phyloP scores from a whole-genome alignment of 2,888 invertebrate species.

The Lepidocyrtinus sp. region DNA sequence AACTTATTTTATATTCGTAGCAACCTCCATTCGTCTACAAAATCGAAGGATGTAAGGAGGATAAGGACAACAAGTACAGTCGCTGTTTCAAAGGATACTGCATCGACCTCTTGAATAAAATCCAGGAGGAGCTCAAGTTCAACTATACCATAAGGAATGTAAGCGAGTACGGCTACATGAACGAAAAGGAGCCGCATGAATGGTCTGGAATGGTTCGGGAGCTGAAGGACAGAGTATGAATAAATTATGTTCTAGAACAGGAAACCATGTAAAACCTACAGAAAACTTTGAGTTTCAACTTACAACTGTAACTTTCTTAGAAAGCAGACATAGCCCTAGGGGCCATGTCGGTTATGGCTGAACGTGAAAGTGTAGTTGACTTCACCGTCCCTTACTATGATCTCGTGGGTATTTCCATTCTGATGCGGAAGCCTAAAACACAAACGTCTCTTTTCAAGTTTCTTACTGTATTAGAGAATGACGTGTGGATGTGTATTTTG shows the following conservation, averaged over 20 bases:
- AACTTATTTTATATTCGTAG: no score
- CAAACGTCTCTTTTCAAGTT: conserved; percentile 97
- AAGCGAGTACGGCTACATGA: conserved; percentile 90
- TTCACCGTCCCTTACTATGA: conserved; percentile 99
- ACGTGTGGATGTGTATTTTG: conserved; percentile 97
- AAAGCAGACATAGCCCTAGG: conserved; percentile 94
- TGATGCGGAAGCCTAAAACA: conserved; percentile 92
- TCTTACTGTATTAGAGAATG: conserved; percentile 93
- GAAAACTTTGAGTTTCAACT: no score
- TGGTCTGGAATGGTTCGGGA: conserved; percentile 91
- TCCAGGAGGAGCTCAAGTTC: conserved; percentile 87
- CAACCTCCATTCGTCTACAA: conserved; percentile 88
- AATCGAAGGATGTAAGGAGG: conserved; percentile 73
- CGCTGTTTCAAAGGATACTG: conserved; percentile 83
- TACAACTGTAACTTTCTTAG: conserved; percentile 70
- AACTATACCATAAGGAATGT: conserved; percentile 84
- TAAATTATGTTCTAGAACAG: no score
- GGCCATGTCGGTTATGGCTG: conserved; percentile 95
- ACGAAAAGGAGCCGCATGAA: conserved; percentile 80
- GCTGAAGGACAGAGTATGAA: conserved; percentile 80
- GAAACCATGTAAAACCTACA: no score
- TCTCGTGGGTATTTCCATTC: conserved; percentile 95
- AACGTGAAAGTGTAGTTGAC: conserved; percentile 94
- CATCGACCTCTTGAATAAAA: conserved; percentile 92
- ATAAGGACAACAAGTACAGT: conserved; percentile 72